Conservation (phyloP, 1,140 invertebrate genomes). For the Bradynema listronoti region DNA sequence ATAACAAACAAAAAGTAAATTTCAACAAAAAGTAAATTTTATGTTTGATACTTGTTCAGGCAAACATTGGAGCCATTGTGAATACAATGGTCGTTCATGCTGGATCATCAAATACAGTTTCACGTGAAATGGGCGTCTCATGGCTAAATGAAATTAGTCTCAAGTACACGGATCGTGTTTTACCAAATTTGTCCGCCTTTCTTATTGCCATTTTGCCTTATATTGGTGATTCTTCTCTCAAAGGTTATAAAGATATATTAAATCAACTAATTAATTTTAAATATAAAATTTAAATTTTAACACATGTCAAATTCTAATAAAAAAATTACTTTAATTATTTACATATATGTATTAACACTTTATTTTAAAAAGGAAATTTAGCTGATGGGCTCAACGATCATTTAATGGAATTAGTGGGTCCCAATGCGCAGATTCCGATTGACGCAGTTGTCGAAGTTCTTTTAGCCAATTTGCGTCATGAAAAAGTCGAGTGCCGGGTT, state of each 20-base stretch:
- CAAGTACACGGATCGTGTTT: slow-evolving; percentile 71
- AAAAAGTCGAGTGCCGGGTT: slow-evolving; percentile 83
- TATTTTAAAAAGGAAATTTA: slow-evolving; percentile 70
- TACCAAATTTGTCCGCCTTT: slow-evolving; percentile 81
- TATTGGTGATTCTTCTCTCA: slow-evolving; percentile 67
- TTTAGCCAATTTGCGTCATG: slow-evolving; percentile 73
- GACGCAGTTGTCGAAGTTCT: slow-evolving; percentile 75
- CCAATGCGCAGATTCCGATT: slow-evolving; percentile 63
- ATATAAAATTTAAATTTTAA: no score
- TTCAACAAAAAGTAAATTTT: no score
- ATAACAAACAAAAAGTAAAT: slow-evolving; percentile 8
- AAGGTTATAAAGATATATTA: no score
- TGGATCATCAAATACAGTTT: slow-evolving; percentile 55
- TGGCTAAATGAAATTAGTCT: slow-evolving; percentile 92
- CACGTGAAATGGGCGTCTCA: slow-evolving; percentile 77
- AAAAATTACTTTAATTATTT: no score
- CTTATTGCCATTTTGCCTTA: slow-evolving; percentile 82
- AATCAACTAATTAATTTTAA: no score
- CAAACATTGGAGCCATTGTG: slow-evolving; percentile 71
- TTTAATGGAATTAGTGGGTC: slow-evolving; percentile 71
- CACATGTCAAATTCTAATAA: no score
- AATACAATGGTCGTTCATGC: slow-evolving; percentile 85
- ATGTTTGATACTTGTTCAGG: no score
- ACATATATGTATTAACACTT: not conserved
- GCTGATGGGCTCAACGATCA: slow-evolving; percentile 77